phyloP scores from a whole-genome alignment of 2,888 invertebrate species.

The Willowsia nigromaculata region DNA sequence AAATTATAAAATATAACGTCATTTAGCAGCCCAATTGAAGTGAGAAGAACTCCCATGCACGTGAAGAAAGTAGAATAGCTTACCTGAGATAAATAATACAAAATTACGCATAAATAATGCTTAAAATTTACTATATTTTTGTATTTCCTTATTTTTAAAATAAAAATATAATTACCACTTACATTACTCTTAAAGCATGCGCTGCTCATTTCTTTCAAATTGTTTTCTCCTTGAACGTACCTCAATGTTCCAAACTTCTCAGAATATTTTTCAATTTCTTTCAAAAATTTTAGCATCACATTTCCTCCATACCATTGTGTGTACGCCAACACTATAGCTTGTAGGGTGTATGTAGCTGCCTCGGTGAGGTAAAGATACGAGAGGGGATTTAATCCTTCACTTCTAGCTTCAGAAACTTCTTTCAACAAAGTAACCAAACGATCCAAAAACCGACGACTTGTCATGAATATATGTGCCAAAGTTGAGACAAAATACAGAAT shows the following conservation, averaged over 20 bases:
- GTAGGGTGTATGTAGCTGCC: background rate
- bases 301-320: background rate
- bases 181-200: no score
- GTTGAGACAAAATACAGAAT: background rate
- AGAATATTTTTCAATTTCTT: background rate
- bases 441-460: background rate
- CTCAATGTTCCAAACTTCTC: no score
- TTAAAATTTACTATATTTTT: no score
- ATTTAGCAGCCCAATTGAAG: background rate
- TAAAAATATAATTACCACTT: no score
- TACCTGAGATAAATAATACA: background rate
- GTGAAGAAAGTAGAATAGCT: background rate
- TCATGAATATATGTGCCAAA: background rate
- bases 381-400: background rate
- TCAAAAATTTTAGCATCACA: background rate
- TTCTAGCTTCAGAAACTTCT: background rate
- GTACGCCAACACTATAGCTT: background rate
- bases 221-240: no score
- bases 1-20: background rate
- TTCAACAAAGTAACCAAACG: background rate
- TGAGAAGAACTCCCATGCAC: background rate
- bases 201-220: no score
- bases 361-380: background rate
- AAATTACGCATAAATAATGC: no score
- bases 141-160: no score